A percentile compares a stretch with the other conserved stretches of the same genome.
Conservation (phyloP, 2,888 invertebrate species). For the Anaspis maculata region DNA sequence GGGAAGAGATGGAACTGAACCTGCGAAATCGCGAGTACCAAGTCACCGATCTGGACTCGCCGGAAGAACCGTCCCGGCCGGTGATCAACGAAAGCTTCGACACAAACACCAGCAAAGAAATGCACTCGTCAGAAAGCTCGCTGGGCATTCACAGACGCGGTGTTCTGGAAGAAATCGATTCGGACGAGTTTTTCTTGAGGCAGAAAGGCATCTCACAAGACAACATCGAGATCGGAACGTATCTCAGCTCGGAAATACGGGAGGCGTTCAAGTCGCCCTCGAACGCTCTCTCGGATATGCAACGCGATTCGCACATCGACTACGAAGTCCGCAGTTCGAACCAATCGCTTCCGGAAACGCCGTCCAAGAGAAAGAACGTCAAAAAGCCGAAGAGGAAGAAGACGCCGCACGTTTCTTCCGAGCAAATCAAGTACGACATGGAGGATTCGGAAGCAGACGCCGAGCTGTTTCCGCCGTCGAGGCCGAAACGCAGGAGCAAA, state of each 20-base stretch:
- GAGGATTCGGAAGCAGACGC: constrained; percentile 32
- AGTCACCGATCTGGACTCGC: constrained; percentile 30
- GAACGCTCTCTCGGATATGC: constrained; percentile 57
- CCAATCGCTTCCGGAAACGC: constrained; percentile 39
- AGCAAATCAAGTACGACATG: constrained; percentile 31
- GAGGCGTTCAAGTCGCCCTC: constrained; percentile 63
- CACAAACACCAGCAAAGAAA: no score
- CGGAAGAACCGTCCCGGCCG: constrained; percentile 21
- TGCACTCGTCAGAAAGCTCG: constrained; percentile 54
- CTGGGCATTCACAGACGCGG: constrained; percentile 49
- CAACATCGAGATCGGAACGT: constrained; percentile 70
- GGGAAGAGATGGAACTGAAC: constrained; percentile 1
- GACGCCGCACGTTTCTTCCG: constrained; percentile 39
- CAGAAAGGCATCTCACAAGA: constrained; percentile 76
- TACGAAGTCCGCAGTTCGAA: constrained; percentile 27
- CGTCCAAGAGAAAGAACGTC: constrained; percentile 46
- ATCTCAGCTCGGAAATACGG: constrained; percentile 69
- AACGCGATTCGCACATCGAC: constrained; percentile 19
- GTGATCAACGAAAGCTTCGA: neutral
- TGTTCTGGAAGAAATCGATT: constrained; percentile 77
- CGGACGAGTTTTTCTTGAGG: constrained; percentile 79
- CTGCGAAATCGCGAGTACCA: constrained; percentile 9
- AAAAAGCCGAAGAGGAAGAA: constrained; percentile 41
- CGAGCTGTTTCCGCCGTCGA: constrained; percentile 39
- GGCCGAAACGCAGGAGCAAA: constrained; percentile 50